Conservation (phyloP, 1,140 invertebrate genomes). For the Pectinophora gossypiella region DNA sequence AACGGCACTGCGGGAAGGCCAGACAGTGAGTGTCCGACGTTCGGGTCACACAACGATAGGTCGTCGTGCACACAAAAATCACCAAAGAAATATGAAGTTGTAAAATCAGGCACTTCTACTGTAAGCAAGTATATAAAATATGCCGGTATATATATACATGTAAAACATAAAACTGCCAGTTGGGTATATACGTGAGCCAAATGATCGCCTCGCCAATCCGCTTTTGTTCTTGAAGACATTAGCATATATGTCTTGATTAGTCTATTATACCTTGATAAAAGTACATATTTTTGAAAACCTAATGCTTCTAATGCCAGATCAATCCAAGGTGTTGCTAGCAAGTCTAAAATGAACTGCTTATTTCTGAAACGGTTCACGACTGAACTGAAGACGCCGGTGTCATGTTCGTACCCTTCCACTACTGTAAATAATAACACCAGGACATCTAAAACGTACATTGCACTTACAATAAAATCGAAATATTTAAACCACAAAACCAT, state of each 20-base stretch:
- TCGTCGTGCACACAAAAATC: too few species aligned
- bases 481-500: constrained; percentile 41
- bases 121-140: too few species aligned
- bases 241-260: constrained; percentile 55
- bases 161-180: too few species aligned
- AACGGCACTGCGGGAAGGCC: too few species aligned
- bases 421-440: constrained; percentile 42
- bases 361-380: constrained; percentile 46
- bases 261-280: constrained; percentile 44
- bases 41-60: too few species aligned
- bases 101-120: too few species aligned
- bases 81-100: too few species aligned
- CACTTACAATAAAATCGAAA: constrained; percentile 41
- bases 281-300: constrained; percentile 31
- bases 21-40: too few species aligned
- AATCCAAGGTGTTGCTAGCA: constrained; percentile 46
- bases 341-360: constrained; percentile 38
- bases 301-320: constrained; percentile 31
- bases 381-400: constrained; percentile 34
- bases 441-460: constrained; percentile 46
- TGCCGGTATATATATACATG: too few species aligned
- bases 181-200: too few species aligned
- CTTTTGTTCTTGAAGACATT: constrained; percentile 18
- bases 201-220: too few species aligned
- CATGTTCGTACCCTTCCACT: not conserved